phyloP scores from a whole-genome alignment of 2,113 vertebrate genomes.

The Cricetomys ansorgei region DNA sequence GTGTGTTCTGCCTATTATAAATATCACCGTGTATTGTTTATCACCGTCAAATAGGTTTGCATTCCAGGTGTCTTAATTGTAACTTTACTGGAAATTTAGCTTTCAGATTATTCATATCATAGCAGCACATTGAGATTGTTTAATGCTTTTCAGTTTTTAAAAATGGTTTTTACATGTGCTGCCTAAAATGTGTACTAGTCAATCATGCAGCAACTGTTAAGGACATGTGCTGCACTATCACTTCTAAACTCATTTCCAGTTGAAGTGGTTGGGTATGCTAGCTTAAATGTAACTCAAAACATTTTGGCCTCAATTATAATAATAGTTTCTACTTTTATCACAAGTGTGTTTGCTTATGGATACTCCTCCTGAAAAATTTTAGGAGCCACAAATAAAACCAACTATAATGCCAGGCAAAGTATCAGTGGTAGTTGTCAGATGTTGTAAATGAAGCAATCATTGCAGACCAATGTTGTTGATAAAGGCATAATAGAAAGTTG shows the following conservation, averaged over 20 bases:
- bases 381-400: constrained; percentile 28
- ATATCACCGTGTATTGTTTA: neutral
- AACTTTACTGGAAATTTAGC: neutral
- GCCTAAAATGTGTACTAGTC: neutral
- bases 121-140: neutral
- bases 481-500: constrained; percentile 40
- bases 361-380: constrained; percentile 41
- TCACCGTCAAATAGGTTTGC: constrained; percentile 11
- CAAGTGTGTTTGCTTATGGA: constrained; percentile 14
- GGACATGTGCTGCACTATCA: neutral
- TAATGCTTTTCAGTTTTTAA: constrained; percentile 11
- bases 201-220: neutral
- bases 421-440: neutral
- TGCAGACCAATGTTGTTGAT: constrained; percentile 12
- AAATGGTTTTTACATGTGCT: neutral
- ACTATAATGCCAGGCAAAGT: neutral
- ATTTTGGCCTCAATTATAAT: constrained; percentile 36
- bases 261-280: constrained; percentile 23
- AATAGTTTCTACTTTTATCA: constrained; percentile 37
- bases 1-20: neutral
- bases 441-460: neutral
- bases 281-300: constrained; percentile 32
- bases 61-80: constrained; percentile 31
- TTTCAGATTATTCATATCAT: constrained; percentile 27
- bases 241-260: constrained; percentile 1